Conservation (phyloP, 2,797 vertebrate genomes). For the Crenuchus spilurus region DNA sequence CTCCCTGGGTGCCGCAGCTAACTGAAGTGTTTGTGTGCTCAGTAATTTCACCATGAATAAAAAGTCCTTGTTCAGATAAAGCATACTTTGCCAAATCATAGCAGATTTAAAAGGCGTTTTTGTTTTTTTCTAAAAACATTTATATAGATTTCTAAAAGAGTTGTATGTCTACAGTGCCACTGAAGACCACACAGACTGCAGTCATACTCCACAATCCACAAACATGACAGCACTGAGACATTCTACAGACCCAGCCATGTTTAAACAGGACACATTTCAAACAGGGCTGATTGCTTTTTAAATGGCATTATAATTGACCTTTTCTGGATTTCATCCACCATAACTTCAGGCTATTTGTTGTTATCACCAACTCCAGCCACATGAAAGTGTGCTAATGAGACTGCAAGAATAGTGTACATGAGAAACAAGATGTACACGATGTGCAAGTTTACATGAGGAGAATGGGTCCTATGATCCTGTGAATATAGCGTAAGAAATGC, state of each 20-base stretch:
- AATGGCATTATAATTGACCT: not conserved
- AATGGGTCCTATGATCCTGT: conserved; percentile 8
- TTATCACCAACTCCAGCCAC: not conserved
- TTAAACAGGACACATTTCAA: conserved; percentile 1
- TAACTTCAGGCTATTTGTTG: conserved; percentile 18
- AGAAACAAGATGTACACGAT: conserved; percentile 24
- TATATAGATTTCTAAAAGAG: no score
- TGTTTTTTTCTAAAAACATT: no score
- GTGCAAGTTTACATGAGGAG: conserved; percentile 29
- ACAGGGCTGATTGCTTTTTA: not conserved
- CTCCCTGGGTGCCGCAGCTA: no score
- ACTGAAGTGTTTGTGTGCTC: no score
- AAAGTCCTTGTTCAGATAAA: no score
- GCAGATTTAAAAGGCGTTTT: no score
- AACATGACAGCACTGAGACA: not conserved
- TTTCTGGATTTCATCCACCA: conserved; percentile 6
- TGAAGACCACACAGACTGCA: not conserved
- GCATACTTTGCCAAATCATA: no score
- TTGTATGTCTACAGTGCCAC: not conserved
- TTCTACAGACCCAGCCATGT: not conserved
- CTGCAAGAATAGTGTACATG: conserved; percentile 13
- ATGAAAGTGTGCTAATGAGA: conserved; percentile 24
- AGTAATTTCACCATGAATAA: no score
- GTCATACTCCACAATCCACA: not conserved
- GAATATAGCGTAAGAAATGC: not conserved